Evolutionary conservation across 2,888 invertebrate genomes (phyloP).

Genomic region (Andrena camellia): DNA sequence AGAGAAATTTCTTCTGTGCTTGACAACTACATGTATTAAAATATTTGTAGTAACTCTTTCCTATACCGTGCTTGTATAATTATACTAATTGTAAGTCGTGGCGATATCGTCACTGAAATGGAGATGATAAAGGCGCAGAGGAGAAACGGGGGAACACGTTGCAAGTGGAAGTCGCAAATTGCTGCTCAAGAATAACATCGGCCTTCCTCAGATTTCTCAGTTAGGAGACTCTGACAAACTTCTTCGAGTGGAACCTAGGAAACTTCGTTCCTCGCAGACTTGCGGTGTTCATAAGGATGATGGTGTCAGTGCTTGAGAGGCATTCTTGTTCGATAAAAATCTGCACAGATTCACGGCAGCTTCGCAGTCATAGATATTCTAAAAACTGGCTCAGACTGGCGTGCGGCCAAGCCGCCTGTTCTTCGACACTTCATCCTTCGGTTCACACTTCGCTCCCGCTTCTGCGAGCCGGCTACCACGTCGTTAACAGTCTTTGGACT

Average conservation of each 20-base stretch:
- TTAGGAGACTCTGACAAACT: conserved; percentile 22
- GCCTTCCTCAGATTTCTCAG: background rate
- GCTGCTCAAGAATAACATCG: conserved; percentile 17
- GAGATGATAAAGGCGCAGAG: background rate
- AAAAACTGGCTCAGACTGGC: conserved; percentile 60
- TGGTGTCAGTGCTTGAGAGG: conserved; percentile 15
- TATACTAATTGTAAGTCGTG: background rate
- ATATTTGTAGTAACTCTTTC: too few species aligned
- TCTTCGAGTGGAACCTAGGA: conserved; percentile 15
- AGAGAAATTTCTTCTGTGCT: too few species aligned
- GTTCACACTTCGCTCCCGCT: conserved; percentile 15
- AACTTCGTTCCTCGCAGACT: conserved; percentile 8
- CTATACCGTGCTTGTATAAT: background rate
- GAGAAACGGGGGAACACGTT: background rate
- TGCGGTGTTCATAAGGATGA: background rate
- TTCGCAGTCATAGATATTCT: conserved; percentile 76
- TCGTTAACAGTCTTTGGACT: conserved; percentile 49
- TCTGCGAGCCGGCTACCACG: background rate
- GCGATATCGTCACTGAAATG: background rate
- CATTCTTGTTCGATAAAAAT: conserved; percentile 15
- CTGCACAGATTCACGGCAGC: conserved; percentile 32
- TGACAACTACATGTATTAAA: too few species aligned
- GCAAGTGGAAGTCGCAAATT: background rate
- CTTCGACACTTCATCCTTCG: conserved; percentile 68
- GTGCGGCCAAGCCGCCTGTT: conserved; percentile 42